phyloP scores from a whole-genome alignment of 2,888 invertebrate genomes.

The Syrista parreyssii region DNA sequence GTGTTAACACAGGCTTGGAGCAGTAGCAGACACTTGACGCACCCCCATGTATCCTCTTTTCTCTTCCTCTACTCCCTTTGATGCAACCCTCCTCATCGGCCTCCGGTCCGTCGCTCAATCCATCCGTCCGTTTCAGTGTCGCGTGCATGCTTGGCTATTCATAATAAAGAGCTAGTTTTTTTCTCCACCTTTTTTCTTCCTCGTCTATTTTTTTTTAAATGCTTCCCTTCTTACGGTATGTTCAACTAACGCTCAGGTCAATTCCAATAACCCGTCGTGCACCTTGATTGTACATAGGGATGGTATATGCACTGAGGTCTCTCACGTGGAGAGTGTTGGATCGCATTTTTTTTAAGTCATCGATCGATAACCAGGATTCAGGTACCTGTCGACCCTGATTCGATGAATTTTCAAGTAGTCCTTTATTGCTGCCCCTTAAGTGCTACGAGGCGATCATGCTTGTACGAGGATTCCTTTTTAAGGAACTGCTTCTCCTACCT shows the following conservation, averaged over 20 bases:
- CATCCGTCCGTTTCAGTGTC: background rate
- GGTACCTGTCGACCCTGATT: background rate
- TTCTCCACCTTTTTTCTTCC: constrained; percentile 8
- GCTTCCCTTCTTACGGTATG: background rate
- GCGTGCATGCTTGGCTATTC: constrained; percentile 17
- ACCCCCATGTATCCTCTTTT: constrained; percentile 28
- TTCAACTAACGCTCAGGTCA: background rate
- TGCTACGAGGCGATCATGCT: background rate
- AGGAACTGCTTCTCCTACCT: background rate
- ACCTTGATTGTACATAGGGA: too few species aligned
- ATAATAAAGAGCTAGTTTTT: constrained; percentile 19
- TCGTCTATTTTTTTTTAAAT: constrained; percentile 20
- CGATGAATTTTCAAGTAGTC: background rate
- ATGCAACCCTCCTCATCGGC: constrained; percentile 13
- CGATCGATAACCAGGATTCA: background rate
- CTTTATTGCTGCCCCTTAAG: background rate
- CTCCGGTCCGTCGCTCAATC: background rate
- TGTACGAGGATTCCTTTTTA: background rate
- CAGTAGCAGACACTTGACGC: constrained; percentile 49
- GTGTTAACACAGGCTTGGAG: constrained; percentile 51
- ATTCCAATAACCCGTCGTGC: background rate
- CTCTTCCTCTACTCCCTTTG: constrained; percentile 18
- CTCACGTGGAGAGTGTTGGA: too few species aligned
- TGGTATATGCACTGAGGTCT: too few species aligned
- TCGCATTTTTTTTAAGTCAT: background rate